A percentile compares a stretch with the other conserved stretches of the same genome.
These are phyloP conservation scores for Dasyornis broadbenti DNA, from an alignment of 2,113 vertebrate species.

Conservation along the genomic window DNA sequence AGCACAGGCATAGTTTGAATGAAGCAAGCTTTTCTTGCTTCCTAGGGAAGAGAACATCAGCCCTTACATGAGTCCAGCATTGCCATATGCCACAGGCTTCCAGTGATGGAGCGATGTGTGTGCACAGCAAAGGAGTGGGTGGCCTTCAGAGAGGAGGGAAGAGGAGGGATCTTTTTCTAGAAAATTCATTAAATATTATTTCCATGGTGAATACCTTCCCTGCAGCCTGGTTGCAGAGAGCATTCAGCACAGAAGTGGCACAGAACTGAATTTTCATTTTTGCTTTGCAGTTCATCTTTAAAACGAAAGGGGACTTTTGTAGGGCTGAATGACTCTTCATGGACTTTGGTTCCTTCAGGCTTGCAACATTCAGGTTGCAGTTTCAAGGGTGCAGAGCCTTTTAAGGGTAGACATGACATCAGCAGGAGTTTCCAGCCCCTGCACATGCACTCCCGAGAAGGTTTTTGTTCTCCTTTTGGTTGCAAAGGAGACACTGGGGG, in stretches of 20 bases:
- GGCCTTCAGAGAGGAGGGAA: background rate
- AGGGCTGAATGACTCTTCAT: constrained; percentile 40
- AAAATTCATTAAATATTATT: background rate
- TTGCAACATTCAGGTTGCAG: constrained; percentile 46
- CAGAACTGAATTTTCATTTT: constrained; percentile 49
- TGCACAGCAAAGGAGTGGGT: background rate
- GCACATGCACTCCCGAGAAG: background rate
- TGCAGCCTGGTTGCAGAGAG: background rate
- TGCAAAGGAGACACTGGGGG: constrained; percentile 8
- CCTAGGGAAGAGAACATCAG: background rate
- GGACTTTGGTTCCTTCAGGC: constrained; percentile 44
- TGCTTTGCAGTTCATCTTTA: constrained; percentile 55
- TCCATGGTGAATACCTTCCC: background rate
- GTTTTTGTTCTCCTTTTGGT: constrained; percentile 74
- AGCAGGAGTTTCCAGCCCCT: constrained; percentile 63
- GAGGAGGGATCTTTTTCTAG: background rate
- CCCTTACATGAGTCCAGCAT: background rate
- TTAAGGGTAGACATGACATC: constrained; percentile 51
- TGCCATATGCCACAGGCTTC: accelerated
- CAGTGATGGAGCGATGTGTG: accelerated
- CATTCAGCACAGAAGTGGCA: background rate
- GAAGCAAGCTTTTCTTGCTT: background rate
- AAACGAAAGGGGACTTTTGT: constrained; percentile 52
- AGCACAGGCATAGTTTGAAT: background rate
- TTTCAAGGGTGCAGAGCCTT: constrained; percentile 48